Percentiles rank a stretch among this genome's conserved stretches.
phyloP scores from a whole-genome alignment of 2,888 invertebrate species.

The Cephus spinipes region DNA sequence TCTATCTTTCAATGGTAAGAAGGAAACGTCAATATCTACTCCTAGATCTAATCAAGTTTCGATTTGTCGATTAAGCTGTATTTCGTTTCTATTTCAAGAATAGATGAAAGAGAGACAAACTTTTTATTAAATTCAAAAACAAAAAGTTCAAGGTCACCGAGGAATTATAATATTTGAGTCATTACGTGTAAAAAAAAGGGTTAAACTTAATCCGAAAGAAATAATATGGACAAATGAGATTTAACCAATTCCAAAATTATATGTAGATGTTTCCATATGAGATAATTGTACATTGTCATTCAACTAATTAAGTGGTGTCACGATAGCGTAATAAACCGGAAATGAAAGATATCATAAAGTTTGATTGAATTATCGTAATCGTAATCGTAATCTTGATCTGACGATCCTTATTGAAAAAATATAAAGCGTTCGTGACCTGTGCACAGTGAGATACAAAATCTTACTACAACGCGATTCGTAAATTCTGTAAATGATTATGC shows the following conservation, averaged over 20 bases:
- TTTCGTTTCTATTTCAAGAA: neutral
- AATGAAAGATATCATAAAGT: neutral
- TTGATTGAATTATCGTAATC: neutral
- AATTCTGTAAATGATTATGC: neutral
- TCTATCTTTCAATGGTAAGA: neutral
- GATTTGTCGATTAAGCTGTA: neutral
- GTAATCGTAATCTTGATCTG: neutral
- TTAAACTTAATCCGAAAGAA: neutral
- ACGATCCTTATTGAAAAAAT: neutral
- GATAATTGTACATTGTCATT: neutral
- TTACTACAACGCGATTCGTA: too few species aligned
- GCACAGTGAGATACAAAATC: neutral
- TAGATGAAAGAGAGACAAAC: neutral
- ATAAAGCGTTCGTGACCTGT: neutral
- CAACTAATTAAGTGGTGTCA: neutral
- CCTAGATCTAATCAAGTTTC: neutral
- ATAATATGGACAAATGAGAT: neutral
- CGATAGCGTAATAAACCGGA: neutral
- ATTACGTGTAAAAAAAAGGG: neutral
- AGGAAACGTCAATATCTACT: neutral
- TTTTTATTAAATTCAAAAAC: neutral
- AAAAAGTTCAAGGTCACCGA: neutral
- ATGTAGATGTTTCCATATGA: neutral
- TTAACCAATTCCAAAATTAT: neutral
- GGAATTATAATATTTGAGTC: neutral